A percentile compares a stretch with the other conserved stretches of the same genome.
Conservation (phyloP, 2,113 vertebrate species). For the Brachionichthys hirsutus region DNA sequence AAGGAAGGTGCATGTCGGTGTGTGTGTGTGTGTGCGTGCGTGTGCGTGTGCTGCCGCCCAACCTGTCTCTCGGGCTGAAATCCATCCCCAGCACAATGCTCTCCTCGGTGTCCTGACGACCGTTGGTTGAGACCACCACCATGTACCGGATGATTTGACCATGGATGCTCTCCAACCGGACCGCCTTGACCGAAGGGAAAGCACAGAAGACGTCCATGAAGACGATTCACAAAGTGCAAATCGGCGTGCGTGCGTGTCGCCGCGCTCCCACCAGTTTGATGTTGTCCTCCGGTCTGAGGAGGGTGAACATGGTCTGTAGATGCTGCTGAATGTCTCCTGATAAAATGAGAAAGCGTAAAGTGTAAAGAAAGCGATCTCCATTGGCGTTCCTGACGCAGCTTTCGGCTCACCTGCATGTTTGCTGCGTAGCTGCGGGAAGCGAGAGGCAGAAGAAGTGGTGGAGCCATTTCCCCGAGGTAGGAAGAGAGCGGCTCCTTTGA, state of each 20-base stretch:
- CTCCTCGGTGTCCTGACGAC: conserved; percentile 96
- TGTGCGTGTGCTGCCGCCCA: conserved; percentile 22
- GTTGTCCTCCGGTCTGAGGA: conserved; percentile 95
- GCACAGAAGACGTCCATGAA: neutral
- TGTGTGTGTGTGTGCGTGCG: no score
- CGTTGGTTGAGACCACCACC: conserved; percentile 96
- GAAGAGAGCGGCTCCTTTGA: conserved; percentile 99
- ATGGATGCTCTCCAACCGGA: conserved; percentile 91
- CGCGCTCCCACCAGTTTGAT: conserved; percentile 88
- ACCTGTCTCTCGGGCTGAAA: conserved; percentile 92
- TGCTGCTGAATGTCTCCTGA: conserved; percentile 97
- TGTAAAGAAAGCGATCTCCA: neutral
- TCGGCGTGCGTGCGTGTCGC: neutral
- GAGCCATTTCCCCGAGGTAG: conserved; percentile 94
- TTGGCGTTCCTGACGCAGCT: no score
- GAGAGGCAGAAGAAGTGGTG: conserved; percentile 82
- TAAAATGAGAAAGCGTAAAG: neutral
- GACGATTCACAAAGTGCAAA: neutral
- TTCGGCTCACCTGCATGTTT: conserved; percentile 90
- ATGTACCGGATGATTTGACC: conserved; percentile 91
- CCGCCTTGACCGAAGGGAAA: conserved; percentile 69
- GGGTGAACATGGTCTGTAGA: conserved; percentile 96
- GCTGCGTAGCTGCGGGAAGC: conserved; percentile 90
- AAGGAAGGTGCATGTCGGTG: no score
- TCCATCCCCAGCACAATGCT: conserved; percentile 98